phyloP scores from a whole-genome alignment of 2,888 invertebrate species.

The Acanthococcus lagerstroemiae region DNA sequence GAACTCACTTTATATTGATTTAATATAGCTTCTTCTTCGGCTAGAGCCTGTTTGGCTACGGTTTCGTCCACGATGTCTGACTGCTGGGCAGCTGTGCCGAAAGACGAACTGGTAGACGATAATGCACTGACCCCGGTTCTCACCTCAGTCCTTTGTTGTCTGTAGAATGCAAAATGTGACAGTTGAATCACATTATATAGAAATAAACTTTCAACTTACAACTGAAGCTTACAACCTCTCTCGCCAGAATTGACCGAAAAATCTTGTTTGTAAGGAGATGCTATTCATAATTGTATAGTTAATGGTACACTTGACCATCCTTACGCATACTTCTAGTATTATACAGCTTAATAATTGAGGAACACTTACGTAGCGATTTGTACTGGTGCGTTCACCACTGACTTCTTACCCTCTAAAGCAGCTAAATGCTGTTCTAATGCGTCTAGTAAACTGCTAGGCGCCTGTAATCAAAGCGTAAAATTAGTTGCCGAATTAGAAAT shows the following conservation, averaged over 20 bases:
- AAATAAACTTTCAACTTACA: too few relatives aligned
- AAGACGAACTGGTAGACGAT: constrained; percentile 77
- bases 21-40: constrained; percentile 93
- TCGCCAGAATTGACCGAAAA: too few relatives aligned
- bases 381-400: constrained; percentile 75
- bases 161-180: constrained; percentile 33
- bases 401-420: constrained; percentile 85
- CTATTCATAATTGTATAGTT: background rate
- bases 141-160: constrained; percentile 65
- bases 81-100: constrained; percentile 71
- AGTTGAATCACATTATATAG: background rate
- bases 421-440: constrained; percentile 93
- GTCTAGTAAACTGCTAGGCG: constrained; percentile 91
- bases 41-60: constrained; percentile 73
- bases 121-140: constrained; percentile 80
- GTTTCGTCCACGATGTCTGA: constrained; percentile 63
- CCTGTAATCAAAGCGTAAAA: constrained; percentile 46
- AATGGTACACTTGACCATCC: too few relatives aligned
- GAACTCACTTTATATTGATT: constrained; percentile 81
- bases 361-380: constrained; percentile 73
- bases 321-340: too few relatives aligned
- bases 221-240: too few relatives aligned
- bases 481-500: too few relatives aligned
- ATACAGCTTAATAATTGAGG: too few relatives aligned
- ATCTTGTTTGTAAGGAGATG: background rate